phyloP scores from a whole-genome alignment of 1,140 invertebrate genomes.

The Sycobia sp. region DNA sequence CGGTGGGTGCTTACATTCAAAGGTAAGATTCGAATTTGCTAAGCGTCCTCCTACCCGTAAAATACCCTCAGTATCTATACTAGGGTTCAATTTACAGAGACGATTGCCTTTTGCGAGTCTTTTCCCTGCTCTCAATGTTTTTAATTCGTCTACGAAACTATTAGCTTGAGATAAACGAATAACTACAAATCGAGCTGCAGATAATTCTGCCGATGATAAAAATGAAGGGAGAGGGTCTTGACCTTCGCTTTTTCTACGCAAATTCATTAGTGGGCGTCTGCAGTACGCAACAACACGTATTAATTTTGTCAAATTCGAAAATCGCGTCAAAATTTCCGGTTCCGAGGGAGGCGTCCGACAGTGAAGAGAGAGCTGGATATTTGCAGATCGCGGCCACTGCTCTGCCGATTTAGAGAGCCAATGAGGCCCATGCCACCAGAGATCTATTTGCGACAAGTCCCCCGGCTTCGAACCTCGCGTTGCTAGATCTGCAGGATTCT shows the following conservation, averaged over 20 bases:
- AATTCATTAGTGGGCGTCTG: no score
- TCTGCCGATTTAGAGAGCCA: background rate
- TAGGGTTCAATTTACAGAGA: background rate
- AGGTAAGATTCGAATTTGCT: background rate
- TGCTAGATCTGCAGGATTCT: background rate
- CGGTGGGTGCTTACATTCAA: conserved; percentile 8
- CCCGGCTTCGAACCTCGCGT: background rate
- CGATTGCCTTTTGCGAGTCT: background rate
- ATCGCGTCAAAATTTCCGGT: background rate
- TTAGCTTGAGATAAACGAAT: no score
- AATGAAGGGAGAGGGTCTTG: no score
- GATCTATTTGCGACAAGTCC: background rate
- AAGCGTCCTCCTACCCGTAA: background rate
- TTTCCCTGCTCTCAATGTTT: background rate
- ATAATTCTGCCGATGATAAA: no score
- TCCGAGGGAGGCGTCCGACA: background rate
- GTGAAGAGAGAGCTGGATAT: background rate
- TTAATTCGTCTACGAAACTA: background rate
- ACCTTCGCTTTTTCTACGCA: no score
- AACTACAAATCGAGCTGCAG: no score
- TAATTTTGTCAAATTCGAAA: no score
- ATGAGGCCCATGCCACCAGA: background rate
- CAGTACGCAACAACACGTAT: no score
- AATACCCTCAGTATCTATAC: background rate
- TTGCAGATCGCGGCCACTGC: no score